Percentiles rank a stretch among this genome's conserved stretches.
Conservation (phyloP, 2,797 vertebrate species). For the Avahi laniger region DNA sequence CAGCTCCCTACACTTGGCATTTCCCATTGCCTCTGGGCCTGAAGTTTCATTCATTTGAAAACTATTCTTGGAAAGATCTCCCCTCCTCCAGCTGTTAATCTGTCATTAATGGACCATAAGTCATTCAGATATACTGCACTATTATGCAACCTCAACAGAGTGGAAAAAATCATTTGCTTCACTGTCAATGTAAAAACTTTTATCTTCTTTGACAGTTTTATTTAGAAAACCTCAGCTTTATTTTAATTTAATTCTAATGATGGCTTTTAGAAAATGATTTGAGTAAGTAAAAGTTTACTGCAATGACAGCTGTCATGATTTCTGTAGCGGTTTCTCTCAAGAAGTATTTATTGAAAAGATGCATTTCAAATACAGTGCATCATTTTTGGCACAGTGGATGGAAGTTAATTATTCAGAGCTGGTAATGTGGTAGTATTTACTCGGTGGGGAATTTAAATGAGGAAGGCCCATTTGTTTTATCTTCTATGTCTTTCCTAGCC, state of each 20-base stretch:
- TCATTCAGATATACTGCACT: conserved; percentile 78
- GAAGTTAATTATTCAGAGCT: conserved; percentile 68
- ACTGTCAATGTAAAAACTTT: conserved; percentile 82
- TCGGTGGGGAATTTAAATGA: conserved; percentile 50
- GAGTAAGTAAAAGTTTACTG: conserved; percentile 70
- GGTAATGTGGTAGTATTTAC: conserved; percentile 52
- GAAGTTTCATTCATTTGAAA: conserved; percentile 59
- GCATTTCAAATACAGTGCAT: conserved; percentile 45
- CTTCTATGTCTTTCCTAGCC: neutral
- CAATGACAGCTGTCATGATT: conserved; percentile 74
- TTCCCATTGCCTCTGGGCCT: conserved; percentile 47
- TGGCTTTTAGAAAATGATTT: conserved; percentile 76
- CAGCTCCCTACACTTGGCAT: conserved; percentile 16
- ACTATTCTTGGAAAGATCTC: conserved; percentile 60
- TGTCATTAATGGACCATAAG: conserved; percentile 76
- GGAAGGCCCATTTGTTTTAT: conserved; percentile 42
- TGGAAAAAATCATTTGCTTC: conserved; percentile 83
- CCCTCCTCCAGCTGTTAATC: conserved; percentile 73
- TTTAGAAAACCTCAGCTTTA: conserved; percentile 80
- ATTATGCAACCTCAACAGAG: conserved; percentile 78
- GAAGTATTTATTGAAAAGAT: conserved; percentile 72
- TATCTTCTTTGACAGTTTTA: conserved; percentile 83
- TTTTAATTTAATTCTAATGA: conserved; percentile 83
- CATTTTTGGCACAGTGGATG: conserved; percentile 62
- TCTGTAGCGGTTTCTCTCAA: conserved; percentile 70